phyloP scores from a whole-genome alignment of 2,888 invertebrate species.

The Microctonus hyperodae region DNA sequence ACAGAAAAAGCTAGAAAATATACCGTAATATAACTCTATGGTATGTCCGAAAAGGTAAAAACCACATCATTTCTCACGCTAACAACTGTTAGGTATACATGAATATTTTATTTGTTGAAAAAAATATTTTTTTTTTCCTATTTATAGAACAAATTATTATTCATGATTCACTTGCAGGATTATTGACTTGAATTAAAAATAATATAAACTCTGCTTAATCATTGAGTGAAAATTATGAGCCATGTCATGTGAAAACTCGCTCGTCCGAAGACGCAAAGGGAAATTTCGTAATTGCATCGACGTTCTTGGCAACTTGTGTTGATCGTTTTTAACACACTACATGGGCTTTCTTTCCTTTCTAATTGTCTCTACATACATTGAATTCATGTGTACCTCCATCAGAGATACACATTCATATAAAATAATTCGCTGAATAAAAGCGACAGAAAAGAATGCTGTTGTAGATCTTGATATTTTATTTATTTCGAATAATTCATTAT shows the following conservation, averaged over 20 bases:
- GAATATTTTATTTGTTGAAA: no score
- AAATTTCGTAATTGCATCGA: slow-evolving; percentile 34
- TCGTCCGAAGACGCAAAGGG: slow-evolving; percentile 19
- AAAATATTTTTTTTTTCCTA: not conserved
- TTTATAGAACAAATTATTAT: not conserved
- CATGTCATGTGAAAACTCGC: not conserved
- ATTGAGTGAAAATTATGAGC: not conserved
- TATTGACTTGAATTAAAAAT: no score
- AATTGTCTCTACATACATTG: slow-evolving; percentile 18
- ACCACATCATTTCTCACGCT: not conserved
- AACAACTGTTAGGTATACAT: not conserved
- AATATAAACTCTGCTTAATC: not conserved
- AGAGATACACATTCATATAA: slow-evolving; percentile 16
- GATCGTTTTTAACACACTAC: slow-evolving; percentile 21
- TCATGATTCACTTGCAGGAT: no score
- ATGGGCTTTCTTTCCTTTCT: slow-evolving; percentile 41
- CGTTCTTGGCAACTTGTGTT: slow-evolving; percentile 27
- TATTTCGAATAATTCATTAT: not conserved
- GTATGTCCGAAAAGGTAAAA: not conserved
- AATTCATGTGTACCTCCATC: slow-evolving; percentile 17
- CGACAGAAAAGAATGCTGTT: not conserved
- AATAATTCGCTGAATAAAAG: no score
- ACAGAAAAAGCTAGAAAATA: not conserved
- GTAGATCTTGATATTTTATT: not conserved
- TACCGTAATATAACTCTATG: not conserved